Conservation (phyloP, 2,113 vertebrate genomes). For the Pelodiscus sinensis region DNA sequence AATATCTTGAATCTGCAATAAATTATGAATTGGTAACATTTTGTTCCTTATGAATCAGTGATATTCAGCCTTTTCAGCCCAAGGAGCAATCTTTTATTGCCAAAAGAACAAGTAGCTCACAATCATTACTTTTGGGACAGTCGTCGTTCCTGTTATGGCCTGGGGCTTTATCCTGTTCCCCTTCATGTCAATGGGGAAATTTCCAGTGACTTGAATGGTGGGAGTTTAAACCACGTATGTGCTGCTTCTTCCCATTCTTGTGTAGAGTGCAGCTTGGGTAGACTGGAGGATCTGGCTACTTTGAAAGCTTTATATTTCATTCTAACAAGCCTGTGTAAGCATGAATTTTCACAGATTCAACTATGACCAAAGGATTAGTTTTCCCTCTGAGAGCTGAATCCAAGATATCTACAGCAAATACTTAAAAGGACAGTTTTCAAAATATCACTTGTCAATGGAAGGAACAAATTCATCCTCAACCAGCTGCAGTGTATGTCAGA, state of each 20-base stretch:
- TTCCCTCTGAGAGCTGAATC: neutral
- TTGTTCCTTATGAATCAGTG: neutral
- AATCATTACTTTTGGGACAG: accelerated
- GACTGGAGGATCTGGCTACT: accelerated
- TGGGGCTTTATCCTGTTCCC: neutral
- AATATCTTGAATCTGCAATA: neutral
- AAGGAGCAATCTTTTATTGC: neutral
- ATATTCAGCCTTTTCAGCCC: neutral
- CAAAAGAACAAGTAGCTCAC: neutral
- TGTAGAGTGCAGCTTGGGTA: neutral
- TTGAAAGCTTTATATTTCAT: neutral
- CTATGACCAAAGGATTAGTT: neutral
- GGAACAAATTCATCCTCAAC: neutral
- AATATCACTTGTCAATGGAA: neutral
- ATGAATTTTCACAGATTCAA: neutral
- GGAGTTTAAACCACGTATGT: accelerated
- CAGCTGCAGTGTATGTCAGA: neutral
- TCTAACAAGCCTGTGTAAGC: neutral
- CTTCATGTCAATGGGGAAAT: neutral
- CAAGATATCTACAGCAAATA: neutral
- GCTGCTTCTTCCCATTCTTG: neutral
- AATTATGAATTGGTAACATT: neutral
- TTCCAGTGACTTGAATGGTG: neutral
- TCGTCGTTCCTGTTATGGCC: neutral
- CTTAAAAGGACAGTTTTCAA: neutral